phyloP scores from a whole-genome alignment of 1,140 invertebrate genomes.

The Lepeophtheirus salmonis region DNA sequence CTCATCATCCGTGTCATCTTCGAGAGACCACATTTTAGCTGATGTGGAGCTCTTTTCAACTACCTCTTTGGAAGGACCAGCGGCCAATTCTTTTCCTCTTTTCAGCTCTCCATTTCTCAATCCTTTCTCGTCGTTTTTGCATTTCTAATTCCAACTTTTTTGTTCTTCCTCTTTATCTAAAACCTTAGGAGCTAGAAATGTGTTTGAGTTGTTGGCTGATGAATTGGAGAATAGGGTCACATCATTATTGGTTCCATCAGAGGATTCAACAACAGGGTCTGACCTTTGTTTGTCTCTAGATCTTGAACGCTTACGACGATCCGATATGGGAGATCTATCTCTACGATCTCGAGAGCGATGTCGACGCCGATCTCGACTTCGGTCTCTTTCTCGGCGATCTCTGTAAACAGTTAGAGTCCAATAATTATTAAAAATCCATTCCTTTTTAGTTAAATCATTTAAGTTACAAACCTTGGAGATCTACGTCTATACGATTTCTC shows the following conservation, averaged over 20 bases:
- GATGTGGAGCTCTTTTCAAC: conserved; percentile 10
- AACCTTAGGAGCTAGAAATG: too few species aligned
- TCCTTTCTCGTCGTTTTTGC: conserved; percentile 80
- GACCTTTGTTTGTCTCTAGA: conserved; percentile 26
- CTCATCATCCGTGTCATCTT: conserved; percentile 9
- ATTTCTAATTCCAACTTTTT: conserved; percentile 75
- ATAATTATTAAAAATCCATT: background rate
- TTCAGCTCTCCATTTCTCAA: conserved; percentile 75
- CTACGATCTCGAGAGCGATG: conserved; percentile 15
- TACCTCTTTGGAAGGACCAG: conserved; percentile 24
- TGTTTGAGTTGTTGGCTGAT: too few species aligned
- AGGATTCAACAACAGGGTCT: too few species aligned
- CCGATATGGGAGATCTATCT: conserved; percentile 23
- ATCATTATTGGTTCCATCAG: too few species aligned
- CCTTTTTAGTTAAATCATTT: background rate
- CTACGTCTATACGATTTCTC: background rate
- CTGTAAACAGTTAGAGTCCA: too few species aligned
- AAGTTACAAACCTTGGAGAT: background rate
- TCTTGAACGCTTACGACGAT: conserved; percentile 21
- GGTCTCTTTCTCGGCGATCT: conserved; percentile 29
- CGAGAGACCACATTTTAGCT: conserved; percentile 1
- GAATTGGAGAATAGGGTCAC: too few species aligned
- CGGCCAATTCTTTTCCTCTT: conserved; percentile 65
- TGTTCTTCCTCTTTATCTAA: conserved; percentile 39
- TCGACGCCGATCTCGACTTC: conserved; percentile 27